These are phyloP conservation scores for Ceratina japonica DNA, from an alignment of 1,140 invertebrate species.

Conservation along the genomic window DNA sequence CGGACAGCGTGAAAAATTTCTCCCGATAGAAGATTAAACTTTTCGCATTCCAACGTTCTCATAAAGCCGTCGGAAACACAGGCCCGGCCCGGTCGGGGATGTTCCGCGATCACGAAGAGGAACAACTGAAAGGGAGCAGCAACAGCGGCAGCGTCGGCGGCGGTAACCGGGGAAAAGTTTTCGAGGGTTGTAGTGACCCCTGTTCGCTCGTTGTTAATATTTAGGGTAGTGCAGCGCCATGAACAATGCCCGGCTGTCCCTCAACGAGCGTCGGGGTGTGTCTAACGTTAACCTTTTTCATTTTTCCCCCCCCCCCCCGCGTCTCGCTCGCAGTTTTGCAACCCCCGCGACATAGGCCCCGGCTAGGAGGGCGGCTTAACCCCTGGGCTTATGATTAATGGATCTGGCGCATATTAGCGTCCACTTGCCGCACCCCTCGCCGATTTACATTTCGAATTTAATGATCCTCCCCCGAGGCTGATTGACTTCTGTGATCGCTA, in stretches of 20 bases:
- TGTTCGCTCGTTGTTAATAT: constrained; percentile 77
- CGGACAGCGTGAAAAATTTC: constrained; percentile 24
- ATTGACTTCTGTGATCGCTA: constrained; percentile 67
- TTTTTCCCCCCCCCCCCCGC: constrained; percentile 49
- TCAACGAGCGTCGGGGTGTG: constrained; percentile 62
- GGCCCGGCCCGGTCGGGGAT: constrained; percentile 26
- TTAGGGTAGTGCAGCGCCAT: constrained; percentile 73
- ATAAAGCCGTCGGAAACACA: constrained; percentile 21
- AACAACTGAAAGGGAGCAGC: constrained; percentile 25
- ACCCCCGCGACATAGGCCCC: constrained; percentile 9
- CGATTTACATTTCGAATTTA: constrained; percentile 76
- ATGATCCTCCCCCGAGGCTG: constrained; percentile 72
- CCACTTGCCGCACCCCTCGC: constrained; percentile 68
- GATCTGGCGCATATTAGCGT: constrained; percentile 74
- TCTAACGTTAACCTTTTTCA: constrained; percentile 73
- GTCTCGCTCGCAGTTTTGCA: constrained; percentile 18
- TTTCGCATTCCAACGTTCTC: constrained; percentile 40
- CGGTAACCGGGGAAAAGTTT: constrained; percentile 51
- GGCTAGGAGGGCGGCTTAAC: constrained; percentile 16
- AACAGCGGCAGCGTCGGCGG: too few species aligned
- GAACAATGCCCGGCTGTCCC: constrained; percentile 70
- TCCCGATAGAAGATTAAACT: constrained; percentile 30
- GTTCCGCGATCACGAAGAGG: constrained; percentile 19
- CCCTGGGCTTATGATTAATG: constrained; percentile 75
- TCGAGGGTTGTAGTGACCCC: constrained; percentile 72